phyloP scores from a whole-genome alignment of 2,113 vertebrate genomes.

The Coracopsis vasa region DNA sequence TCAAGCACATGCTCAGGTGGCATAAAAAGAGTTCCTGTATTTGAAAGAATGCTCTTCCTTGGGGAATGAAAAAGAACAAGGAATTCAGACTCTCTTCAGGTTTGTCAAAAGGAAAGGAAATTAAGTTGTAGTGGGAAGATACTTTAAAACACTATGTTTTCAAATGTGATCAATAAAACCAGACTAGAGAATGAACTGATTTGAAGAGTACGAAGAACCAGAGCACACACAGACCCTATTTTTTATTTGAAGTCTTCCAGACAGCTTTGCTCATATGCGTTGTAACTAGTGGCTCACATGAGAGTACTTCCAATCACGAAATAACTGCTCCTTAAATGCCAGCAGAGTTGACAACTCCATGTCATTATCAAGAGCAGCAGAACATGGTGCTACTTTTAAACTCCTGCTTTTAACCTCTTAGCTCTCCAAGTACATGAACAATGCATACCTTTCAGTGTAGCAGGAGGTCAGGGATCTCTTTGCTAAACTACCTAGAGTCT shows the following conservation, averaged over 20 bases:
- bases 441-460: neutral
- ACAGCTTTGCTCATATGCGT: neutral
- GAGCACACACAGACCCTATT: neutral
- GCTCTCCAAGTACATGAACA: rapidly evolving
- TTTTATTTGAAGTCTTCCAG: neutral
- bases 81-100: neutral
- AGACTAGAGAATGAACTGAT: neutral
- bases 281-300: neutral
- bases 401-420: neutral
- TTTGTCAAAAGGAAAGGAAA: neutral
- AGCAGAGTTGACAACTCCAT: neutral
- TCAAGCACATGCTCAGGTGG: neutral
- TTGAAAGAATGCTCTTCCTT: neutral
- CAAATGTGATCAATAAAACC: neutral
- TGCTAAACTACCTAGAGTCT: neutral
- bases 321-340: neutral
- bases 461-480: neutral
- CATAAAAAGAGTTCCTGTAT: neutral
- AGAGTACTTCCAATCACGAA: neutral
- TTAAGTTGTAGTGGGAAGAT: neutral
- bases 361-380: neutral
- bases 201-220: neutral
- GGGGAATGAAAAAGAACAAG: neutral
- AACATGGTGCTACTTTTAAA: neutral
- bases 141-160: neutral